These are phyloP conservation scores for Luehdorfia chinensis DNA, from an alignment of 1,140 invertebrate species.

Conservation along the genomic window DNA sequence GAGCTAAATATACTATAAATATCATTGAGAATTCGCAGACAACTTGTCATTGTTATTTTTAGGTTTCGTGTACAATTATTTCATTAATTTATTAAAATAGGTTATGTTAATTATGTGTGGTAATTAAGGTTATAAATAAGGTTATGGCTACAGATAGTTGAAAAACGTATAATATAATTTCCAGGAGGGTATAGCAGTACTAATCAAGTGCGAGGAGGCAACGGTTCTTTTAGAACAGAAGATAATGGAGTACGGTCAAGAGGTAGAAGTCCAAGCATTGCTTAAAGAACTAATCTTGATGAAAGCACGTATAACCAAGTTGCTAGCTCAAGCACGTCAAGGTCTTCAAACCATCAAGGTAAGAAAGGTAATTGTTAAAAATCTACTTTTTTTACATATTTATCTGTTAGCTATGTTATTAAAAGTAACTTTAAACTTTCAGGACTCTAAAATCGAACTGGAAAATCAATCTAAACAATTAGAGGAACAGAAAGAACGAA, in stretches of 20 bases:
- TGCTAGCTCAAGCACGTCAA: constrained; percentile 80
- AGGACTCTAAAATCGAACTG: constrained; percentile 59
- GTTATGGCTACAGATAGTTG: too few relatives aligned
- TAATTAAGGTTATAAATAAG: too few relatives aligned
- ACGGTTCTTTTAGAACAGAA: constrained; percentile 76
- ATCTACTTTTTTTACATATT: constrained; percentile 12
- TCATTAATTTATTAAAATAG: too few relatives aligned
- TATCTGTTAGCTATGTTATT: constrained; percentile 13
- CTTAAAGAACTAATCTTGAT: constrained; percentile 72
- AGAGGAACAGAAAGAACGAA: constrained; percentile 58
- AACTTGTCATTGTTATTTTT: too few relatives aligned
- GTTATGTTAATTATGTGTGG: too few relatives aligned
- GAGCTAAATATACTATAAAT: too few relatives aligned
- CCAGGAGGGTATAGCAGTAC: constrained; percentile 79
- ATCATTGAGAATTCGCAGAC: too few relatives aligned
- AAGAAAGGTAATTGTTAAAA: constrained; percentile 64
- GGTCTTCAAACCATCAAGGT: constrained; percentile 79
- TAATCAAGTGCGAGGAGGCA: constrained; percentile 78
- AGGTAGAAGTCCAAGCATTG: constrained; percentile 67
- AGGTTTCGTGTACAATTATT: too few relatives aligned
- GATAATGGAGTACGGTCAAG: constrained; percentile 77
- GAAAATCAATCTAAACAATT: constrained; percentile 49
- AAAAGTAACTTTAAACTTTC: constrained; percentile 33
- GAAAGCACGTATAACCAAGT: constrained; percentile 72
- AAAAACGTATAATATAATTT: too few relatives aligned